Conservation (phyloP, 2,888 invertebrate species). For the Reticulitermes lucifugus region DNA sequence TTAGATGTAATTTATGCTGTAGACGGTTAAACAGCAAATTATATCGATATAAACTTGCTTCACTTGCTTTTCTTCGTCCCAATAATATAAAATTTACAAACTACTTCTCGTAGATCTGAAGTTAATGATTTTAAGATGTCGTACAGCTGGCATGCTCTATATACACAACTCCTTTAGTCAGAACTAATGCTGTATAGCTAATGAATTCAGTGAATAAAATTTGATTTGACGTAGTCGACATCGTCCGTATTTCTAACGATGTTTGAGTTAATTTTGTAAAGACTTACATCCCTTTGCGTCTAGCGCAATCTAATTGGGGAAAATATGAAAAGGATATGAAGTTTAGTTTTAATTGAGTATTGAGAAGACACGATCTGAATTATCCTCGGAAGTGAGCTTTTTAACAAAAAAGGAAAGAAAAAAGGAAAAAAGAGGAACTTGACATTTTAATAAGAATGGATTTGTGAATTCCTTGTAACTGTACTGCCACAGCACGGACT, state of each 20-base stretch:
- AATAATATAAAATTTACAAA: neutral
- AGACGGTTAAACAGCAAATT: no score
- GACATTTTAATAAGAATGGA: conserved; percentile 41
- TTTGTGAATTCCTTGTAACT: conserved; percentile 32
- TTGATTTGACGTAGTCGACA: conserved; percentile 45
- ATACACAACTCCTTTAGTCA: neutral
- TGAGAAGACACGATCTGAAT: conserved; percentile 43
- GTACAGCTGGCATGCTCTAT: neutral
- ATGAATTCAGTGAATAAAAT: conserved; percentile 48
- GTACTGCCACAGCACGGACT: conserved; percentile 8
- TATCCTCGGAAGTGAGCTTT: conserved; percentile 29
- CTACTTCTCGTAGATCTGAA: neutral
- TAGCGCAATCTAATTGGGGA: conserved; percentile 46
- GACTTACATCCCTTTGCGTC: conserved; percentile 28
- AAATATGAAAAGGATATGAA: conserved; percentile 51
- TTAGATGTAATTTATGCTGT: no score
- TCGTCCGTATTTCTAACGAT: conserved; percentile 46
- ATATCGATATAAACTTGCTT: neutral
- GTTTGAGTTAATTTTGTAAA: conserved; percentile 49
- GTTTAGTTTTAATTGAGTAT: conserved; percentile 50
- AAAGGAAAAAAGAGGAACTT: conserved; percentile 12
- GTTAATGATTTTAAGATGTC: neutral
- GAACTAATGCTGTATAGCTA: conserved; percentile 39
- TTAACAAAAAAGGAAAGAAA: conserved; percentile 15
- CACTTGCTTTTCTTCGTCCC: no score